These are phyloP conservation scores for Chlorops oryzae DNA, from an alignment of 1,140 invertebrate species.

Conservation along the genomic window DNA sequence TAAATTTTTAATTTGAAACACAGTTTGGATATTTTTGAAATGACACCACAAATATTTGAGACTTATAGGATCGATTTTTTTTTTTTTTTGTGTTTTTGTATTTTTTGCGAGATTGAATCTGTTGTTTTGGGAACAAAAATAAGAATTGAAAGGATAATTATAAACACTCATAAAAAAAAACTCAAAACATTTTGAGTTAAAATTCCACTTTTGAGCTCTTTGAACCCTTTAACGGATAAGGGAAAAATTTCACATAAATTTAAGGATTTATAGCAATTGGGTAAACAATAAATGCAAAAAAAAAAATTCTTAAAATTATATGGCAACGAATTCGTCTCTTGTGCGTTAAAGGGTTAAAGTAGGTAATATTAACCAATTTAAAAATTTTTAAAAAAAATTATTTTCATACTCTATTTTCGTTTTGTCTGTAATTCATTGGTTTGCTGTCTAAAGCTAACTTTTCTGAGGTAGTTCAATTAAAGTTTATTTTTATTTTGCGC, in stretches of 20 bases:
- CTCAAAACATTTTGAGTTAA: no score
- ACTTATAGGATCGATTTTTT: neutral
- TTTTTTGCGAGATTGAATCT: neutral
- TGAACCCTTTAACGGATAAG: no score
- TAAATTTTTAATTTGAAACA: no score
- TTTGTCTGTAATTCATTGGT: neutral
- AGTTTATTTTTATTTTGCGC: constrained; percentile 22
- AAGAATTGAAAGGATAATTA: no score
- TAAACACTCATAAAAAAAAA: no score
- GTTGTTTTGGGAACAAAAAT: no score
- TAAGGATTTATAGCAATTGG: neutral
- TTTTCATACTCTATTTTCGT: neutral
- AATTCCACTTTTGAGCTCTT: no score
- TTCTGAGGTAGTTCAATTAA: constrained; percentile 37
- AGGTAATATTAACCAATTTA: neutral
- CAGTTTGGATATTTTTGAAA: no score
- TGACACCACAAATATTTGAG: no score
- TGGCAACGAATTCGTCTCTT: neutral
- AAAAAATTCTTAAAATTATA: neutral
- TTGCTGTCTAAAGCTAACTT: neutral
- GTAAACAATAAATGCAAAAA: neutral
- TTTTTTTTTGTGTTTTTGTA: neutral
- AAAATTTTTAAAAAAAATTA: neutral
- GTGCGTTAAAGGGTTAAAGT: neutral
- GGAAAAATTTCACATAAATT: no score